Percentiles rank a stretch among this genome's conserved stretches.
Evolutionary conservation across 2,113 vertebrate genomes (phyloP).

Genomic region (Oncorhynchus kisutch): DNA sequence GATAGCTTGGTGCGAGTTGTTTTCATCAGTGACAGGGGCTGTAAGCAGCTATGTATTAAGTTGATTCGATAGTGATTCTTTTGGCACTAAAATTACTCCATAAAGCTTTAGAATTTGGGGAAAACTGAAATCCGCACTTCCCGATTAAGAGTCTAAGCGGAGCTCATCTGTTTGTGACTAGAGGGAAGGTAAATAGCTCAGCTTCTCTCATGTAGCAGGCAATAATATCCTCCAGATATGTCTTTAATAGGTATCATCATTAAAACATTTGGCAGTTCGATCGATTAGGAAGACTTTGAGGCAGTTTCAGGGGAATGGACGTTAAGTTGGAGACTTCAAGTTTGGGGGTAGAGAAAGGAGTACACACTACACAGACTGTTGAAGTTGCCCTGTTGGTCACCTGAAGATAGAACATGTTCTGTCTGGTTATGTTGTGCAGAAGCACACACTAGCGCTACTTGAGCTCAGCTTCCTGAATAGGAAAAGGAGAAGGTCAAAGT

Average conservation of each 20-base stretch:
- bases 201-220: constrained; percentile 41
- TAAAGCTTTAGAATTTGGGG: constrained; percentile 77
- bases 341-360: too few species aligned
- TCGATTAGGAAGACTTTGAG: background rate
- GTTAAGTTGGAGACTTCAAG: too few species aligned
- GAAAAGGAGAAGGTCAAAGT: background rate
- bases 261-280: constrained; percentile 18
- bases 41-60: constrained; percentile 87
- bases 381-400: too few species aligned
- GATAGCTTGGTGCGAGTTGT: constrained; percentile 39
- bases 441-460: background rate
- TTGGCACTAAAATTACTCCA: too few species aligned
- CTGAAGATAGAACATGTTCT: too few species aligned
- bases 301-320: too few species aligned
- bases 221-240: constrained; percentile 45
- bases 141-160: constrained; percentile 71
- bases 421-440: background rate
- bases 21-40: constrained; percentile 66
- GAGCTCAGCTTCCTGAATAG: background rate
- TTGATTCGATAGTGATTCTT: constrained; percentile 71
- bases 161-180: constrained; percentile 55
- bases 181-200: constrained; percentile 42
- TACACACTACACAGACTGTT: too few species aligned
- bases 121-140: constrained; percentile 77
- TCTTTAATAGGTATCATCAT: constrained; percentile 39